Evolutionary conservation across 2,888 invertebrate genomes (phyloP).

Genomic region (Pachliopta kotzebuea): DNA sequence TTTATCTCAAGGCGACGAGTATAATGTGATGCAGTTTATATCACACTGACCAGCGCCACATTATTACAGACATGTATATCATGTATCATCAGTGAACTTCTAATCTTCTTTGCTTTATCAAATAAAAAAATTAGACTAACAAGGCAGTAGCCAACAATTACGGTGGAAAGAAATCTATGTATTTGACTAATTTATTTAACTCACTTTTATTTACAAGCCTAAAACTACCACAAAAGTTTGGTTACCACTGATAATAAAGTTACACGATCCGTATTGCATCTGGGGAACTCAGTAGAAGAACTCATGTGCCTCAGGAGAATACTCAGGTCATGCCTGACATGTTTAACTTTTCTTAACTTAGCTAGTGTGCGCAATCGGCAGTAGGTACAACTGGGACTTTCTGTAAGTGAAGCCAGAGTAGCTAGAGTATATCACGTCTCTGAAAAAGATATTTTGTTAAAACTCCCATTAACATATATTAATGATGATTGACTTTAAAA

Average conservation of each 20-base stretch:
- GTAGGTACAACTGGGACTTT: slow-evolving; percentile 17
- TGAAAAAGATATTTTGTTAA: not conserved
- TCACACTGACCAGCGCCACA: too few species aligned
- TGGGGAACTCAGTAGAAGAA: slow-evolving; percentile 25
- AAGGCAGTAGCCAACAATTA: too few species aligned
- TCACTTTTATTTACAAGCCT: not conserved
- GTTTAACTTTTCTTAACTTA: slow-evolving; percentile 30
- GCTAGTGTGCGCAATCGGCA: slow-evolving; percentile 23
- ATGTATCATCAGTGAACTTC: too few species aligned
- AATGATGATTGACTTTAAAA: not conserved
- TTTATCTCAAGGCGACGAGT: too few species aligned
- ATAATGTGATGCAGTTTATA: too few species aligned
- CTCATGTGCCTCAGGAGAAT: slow-evolving; percentile 27
- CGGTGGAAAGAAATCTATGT: not conserved
- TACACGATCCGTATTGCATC: slow-evolving; percentile 24
- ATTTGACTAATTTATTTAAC: not conserved
- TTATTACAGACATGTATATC: too few species aligned
- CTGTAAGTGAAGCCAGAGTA: not conserved
- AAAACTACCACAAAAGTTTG: slow-evolving; percentile 14
- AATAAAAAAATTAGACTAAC: too few species aligned
- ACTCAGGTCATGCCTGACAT: slow-evolving; percentile 28
- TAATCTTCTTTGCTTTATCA: too few species aligned
- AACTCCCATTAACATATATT: too few species aligned
- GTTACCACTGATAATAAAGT: slow-evolving; percentile 23
- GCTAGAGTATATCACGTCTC: not conserved